Conservation (phyloP, 1,140 invertebrate species). For the silkworm (Bombyx mori) region DNA sequence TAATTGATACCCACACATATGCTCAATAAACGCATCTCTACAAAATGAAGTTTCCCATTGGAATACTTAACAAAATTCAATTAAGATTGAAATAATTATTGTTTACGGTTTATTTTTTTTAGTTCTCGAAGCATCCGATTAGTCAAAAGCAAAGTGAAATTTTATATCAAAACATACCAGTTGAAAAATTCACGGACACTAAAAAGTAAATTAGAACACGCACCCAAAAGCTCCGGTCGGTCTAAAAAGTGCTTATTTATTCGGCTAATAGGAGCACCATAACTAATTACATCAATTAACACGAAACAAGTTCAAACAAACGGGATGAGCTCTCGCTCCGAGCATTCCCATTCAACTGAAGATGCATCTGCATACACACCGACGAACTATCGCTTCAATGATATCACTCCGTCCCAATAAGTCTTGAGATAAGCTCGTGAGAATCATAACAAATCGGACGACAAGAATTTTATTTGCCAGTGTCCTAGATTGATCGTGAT, state of each 20-base stretch:
- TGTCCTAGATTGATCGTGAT: neutral
- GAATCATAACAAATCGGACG: conserved; percentile 20
- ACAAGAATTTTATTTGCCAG: neutral
- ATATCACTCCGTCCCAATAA: conserved; percentile 19
- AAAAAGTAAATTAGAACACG: too few species aligned
- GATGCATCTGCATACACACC: conserved; percentile 32
- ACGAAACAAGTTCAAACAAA: neutral
- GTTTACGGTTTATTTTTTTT: too few species aligned
- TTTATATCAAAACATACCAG: too few species aligned
- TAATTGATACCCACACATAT: neutral
- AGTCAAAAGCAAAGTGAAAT: too few species aligned
- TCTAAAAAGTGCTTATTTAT: too few species aligned
- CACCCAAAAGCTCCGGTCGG: too few species aligned
- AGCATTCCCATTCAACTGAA: conserved; percentile 36
- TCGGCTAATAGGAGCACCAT: too few species aligned
- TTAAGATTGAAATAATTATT: too few species aligned
- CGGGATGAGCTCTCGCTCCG: conserved; percentile 29
- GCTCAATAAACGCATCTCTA: neutral
- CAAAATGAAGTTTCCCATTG: neutral
- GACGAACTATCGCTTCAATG: conserved; percentile 9
- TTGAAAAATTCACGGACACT: too few species aligned
- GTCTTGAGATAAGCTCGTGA: conserved; percentile 30
- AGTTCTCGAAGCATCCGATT: too few species aligned
- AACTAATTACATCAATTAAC: neutral
- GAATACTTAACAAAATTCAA: too few species aligned